Evolutionary conservation across 2,113 vertebrate genomes (phyloP).

Genomic region (Microtus ochrogaster): DNA sequence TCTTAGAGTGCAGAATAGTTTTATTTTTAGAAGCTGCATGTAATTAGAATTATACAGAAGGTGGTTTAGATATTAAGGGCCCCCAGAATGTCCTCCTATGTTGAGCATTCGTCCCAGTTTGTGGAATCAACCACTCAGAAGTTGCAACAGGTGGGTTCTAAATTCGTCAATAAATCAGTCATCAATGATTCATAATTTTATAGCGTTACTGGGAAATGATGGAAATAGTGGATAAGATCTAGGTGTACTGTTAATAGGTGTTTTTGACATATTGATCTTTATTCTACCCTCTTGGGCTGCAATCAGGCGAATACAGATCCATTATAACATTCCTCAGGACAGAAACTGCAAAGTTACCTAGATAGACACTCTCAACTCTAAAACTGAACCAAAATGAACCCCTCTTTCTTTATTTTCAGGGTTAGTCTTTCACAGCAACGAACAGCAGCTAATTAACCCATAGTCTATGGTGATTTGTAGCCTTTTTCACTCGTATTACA

Average conservation of each 20-base stretch:
- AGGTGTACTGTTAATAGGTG: background rate
- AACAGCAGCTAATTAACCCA: background rate
- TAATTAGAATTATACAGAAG: background rate
- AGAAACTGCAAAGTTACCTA: background rate
- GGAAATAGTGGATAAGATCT: background rate
- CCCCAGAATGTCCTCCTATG: background rate
- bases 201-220: background rate
- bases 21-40: background rate
- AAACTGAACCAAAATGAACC: background rate
- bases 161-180: background rate
- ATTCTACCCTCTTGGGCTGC: background rate
- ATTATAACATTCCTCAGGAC: background rate
- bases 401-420: background rate
- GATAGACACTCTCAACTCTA: background rate
- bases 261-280: background rate
- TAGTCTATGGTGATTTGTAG: background rate
- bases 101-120: background rate
- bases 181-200: background rate
- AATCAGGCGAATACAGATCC: background rate
- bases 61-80: background rate
- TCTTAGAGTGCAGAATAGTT: background rate
- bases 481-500: background rate
- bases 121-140: background rate
- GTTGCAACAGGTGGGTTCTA: background rate
- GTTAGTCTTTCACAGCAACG: background rate